Base-by-base conservation (phyloP, 2,113 vertebrate species). In the Calidris pygmaea region DNA sequence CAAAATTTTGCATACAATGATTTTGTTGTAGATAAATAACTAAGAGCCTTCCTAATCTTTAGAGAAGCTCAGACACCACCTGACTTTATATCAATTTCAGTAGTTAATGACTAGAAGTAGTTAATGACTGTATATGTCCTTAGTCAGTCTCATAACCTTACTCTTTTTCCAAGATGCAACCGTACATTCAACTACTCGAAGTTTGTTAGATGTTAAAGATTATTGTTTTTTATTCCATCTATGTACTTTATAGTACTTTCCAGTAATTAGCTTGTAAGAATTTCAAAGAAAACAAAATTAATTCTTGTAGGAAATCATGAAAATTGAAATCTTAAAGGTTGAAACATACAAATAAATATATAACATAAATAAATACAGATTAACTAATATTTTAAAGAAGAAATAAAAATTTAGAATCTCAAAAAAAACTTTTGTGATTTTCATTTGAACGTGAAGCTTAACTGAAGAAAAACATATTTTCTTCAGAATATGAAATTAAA, bases 301-400 rank as follows among this genome's bases (percentile, higher is more conserved):
- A 52, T 67, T 63, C 26, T 56, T 30, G 43, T 14, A 47, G 27
- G 10, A 91, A 91, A 56, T 27, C 0, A 3, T 52, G 8, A 79
- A 67, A 76, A 71, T 32, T 43, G 35, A 87, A 85, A 71, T 35
- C 8, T 10, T 50, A 41, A 24, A 65, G 58, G 8, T 8, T 68
- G 21, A 90, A 87, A 43, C 2, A 37, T 23, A 43, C 21, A 78
- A 87, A 78, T 74, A 85, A 48, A 62, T 35, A 45, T 34, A 47
- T 37, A 55, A 26, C 6, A 29, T 13, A 59, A 59, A 65, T 37
- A 83, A 43, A 67, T 47, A 67, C 1, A 83, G 11, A 45, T 10
- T 16, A 26, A 4, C n/a, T 52, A 6, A 6, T 3, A 4, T 52
- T 73, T 62, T 58, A 3, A 0, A 1, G 63, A 60, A 26, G 0